These are phyloP conservation scores for Cairina moschata DNA, from an alignment of 2,113 vertebrate genomes.

Conservation along the genomic window DNA sequence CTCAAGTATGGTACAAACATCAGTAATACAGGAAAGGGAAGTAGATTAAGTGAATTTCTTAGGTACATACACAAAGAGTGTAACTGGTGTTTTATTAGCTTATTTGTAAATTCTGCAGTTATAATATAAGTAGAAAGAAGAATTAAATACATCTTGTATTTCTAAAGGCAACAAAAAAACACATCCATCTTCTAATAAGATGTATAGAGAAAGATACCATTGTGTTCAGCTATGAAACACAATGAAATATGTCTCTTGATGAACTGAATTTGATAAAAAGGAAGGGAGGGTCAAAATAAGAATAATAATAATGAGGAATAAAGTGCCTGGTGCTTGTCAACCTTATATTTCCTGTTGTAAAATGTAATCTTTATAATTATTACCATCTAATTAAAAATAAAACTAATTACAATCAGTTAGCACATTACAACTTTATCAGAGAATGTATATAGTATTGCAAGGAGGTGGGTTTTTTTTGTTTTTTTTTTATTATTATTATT, in stretches of 20 bases:
- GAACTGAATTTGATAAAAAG: background rate
- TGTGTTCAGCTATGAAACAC: background rate
- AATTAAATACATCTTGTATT: background rate
- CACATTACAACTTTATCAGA: background rate
- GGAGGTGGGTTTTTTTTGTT: background rate
- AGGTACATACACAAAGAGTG: background rate
- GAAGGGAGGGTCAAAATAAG: background rate
- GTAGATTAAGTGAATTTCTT: background rate
- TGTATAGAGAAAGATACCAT: background rate
- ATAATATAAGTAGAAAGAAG: background rate
- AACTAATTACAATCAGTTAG: constrained; percentile 35
- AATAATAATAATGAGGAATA: background rate
- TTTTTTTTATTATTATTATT: background rate
- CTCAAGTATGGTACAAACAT: background rate
- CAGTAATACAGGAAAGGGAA: background rate
- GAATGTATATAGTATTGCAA: too few relatives aligned
- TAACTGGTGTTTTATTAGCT: background rate
- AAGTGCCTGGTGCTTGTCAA: background rate
- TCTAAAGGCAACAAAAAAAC: background rate
- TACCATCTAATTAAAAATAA: constrained; percentile 40
- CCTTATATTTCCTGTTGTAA: constrained; percentile 5
- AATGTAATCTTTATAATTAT: constrained; percentile 45
- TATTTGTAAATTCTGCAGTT: background rate
- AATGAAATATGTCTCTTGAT: background rate
- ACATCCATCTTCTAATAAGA: background rate